These are phyloP conservation scores for Nebria ingens DNA, from an alignment of 1,140 invertebrate species.

Conservation along the genomic window DNA sequence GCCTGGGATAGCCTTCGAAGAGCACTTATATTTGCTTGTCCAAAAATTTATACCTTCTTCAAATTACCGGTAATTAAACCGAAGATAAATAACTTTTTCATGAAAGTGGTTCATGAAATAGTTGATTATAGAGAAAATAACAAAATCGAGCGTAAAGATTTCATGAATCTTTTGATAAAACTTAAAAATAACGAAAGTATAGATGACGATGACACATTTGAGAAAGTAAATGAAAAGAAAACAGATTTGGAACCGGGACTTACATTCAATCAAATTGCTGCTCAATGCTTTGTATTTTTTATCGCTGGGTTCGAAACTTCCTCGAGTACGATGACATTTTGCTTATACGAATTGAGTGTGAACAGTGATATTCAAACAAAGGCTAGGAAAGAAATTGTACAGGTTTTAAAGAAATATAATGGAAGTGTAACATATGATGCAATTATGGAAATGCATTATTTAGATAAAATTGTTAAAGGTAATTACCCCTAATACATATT, in stretches of 20 bases:
- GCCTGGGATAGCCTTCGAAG: no score
- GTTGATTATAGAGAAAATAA: background rate
- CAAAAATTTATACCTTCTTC: no score
- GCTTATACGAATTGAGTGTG: background rate
- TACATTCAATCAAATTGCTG: no score
- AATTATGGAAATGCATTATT: slow-evolving; percentile 25
- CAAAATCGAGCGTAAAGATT: slow-evolving; percentile 21
- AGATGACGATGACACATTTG: slow-evolving; percentile 28
- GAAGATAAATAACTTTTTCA: no score
- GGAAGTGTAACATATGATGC: no score
- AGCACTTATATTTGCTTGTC: no score
- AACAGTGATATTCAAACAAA: background rate
- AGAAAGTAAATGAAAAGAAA: no score
- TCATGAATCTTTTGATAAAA: background rate
- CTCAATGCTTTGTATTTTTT: background rate
- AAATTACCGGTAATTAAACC: no score
- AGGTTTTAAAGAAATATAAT: slow-evolving; percentile 17
- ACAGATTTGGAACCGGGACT: no score
- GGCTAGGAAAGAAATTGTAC: slow-evolving; percentile 10
- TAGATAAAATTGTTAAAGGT: slow-evolving; percentile 17
- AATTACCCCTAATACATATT: no score
- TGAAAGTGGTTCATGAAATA: background rate
- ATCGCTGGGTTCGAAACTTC: background rate
- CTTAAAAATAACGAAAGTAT: background rate
- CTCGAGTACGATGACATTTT: background rate